Evolutionary conservation across 2,113 vertebrate species (phyloP), one percentile per base, ranked within the genome.

Genomic region (Megaceryle maxima): DNA sequence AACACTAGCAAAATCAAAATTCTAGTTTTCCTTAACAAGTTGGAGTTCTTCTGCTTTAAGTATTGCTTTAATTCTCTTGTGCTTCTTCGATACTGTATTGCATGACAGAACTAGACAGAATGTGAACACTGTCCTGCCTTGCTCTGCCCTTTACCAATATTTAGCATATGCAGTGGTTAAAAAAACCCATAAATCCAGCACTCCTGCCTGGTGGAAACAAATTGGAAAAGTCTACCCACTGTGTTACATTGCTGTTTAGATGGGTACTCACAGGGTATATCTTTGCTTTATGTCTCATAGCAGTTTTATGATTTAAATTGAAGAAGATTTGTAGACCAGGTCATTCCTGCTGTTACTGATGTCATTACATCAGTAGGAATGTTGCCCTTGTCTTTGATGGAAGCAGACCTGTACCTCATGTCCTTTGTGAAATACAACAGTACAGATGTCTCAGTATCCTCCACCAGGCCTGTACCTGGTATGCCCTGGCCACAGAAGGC

Each of bases 1-100:
- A 57, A 62, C 9, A 37, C 37, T 35, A 66, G 31, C n/a, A 73
- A 87, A 80, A 66, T 73, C 28, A n/a, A 17, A 39, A 55, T 22
- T 68, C 31, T 55, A 3, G 15, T 66, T 64, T 87, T 82, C 37
- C 39, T 39, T 91, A 64, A 73, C 24, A 78, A 46, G 21, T 11
- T 88, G 12, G 10, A 25, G 3, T 79, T 76, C 35, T 92, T 90
- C 57, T 53, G 68, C 57, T 81, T 43, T 31, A 87, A 60, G 19
- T n/a, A 41, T 56, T 76, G 62, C 6, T 87, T 89, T 79, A 92
- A 92, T 94, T 93, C 12, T 95, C 96, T 95, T 96, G 77, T 96
- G 96, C 94, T 97, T 79, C 90, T 94, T 89, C 1, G 33, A 66
- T 94, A 66, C 35, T n/a, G 35, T 35, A 43, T 51, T 53, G 17